Conservation (phyloP, 2,888 invertebrate genomes). For the Apoda limacodes region DNA sequence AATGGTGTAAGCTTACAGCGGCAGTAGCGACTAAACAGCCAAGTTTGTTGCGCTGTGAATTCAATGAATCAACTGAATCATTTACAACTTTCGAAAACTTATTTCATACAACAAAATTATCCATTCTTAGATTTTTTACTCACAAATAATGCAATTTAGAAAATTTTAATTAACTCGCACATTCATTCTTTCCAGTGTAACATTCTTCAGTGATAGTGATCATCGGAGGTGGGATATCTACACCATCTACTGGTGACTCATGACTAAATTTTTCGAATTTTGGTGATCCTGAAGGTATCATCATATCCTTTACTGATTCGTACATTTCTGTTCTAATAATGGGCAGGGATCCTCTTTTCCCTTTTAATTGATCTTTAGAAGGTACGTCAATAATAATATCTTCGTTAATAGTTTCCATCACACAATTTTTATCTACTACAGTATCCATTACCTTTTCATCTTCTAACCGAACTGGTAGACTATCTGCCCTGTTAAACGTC, state of each 20-base stretch:
- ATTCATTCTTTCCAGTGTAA: constrained; percentile 50
- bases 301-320: constrained; percentile 65
- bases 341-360: constrained; percentile 53
- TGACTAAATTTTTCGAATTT: constrained; percentile 70
- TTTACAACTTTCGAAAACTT: no score
- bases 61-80: no score
- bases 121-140: no score
- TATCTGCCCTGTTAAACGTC: constrained; percentile 61
- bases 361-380: constrained; percentile 36
- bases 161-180: constrained; percentile 57
- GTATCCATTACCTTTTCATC: constrained; percentile 39
- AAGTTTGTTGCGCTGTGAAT: no score
- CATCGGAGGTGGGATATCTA: constrained; percentile 48
- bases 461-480: constrained; percentile 66
- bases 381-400: constrained; percentile 52
- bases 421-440: constrained; percentile 8
- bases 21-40: no score
- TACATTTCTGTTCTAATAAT: constrained; percentile 62
- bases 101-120: no score
- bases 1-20: no score
- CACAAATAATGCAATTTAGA: no score
- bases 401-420: constrained; percentile 34
- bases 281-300: constrained; percentile 62
- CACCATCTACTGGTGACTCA: constrained; percentile 53
- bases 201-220: constrained; percentile 62